These are phyloP conservation scores for Volucella bombylans DNA, from an alignment of 2,888 invertebrate species.

Conservation along the genomic window DNA sequence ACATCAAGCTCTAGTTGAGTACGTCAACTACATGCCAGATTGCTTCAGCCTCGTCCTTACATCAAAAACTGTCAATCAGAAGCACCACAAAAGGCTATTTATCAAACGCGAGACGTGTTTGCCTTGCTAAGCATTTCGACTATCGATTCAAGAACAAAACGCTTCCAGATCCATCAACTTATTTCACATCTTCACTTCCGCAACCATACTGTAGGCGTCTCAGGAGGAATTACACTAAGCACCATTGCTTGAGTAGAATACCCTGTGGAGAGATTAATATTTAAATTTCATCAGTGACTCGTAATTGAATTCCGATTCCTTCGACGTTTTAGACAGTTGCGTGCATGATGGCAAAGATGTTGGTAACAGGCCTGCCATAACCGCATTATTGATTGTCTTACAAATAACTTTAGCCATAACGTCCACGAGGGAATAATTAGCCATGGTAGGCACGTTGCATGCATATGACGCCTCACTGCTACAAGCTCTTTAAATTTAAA, in stretches of 20 bases:
- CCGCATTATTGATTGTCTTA: slow-evolving; percentile 61
- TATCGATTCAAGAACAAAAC: no score
- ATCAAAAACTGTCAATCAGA: no score
- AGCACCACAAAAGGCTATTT: no score
- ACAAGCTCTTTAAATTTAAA: slow-evolving; percentile 14
- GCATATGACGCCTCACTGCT: not conserved
- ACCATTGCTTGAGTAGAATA: slow-evolving; percentile 41
- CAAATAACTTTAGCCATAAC: slow-evolving; percentile 44
- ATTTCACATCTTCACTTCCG: not conserved
- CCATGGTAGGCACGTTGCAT: slow-evolving; percentile 14
- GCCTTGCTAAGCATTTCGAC: no score
- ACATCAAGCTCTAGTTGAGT: no score
- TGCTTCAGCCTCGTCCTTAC: no score
- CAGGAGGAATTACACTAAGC: slow-evolving; percentile 51
- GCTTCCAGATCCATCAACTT: not conserved
- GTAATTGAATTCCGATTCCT: slow-evolving; percentile 53
- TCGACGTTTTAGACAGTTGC: slow-evolving; percentile 49
- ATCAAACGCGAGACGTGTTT: no score
- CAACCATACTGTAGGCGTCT: slow-evolving; percentile 22
- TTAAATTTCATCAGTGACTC: slow-evolving; percentile 61
- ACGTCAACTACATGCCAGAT: no score
- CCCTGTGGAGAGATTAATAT: slow-evolving; percentile 58
- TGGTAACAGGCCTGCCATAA: not conserved
- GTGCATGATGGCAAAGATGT: slow-evolving; percentile 8
- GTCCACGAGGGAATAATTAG: slow-evolving; percentile 56